Evolutionary conservation across 2,113 vertebrate genomes (phyloP).

Genomic region (Melanocharis versteri): DNA sequence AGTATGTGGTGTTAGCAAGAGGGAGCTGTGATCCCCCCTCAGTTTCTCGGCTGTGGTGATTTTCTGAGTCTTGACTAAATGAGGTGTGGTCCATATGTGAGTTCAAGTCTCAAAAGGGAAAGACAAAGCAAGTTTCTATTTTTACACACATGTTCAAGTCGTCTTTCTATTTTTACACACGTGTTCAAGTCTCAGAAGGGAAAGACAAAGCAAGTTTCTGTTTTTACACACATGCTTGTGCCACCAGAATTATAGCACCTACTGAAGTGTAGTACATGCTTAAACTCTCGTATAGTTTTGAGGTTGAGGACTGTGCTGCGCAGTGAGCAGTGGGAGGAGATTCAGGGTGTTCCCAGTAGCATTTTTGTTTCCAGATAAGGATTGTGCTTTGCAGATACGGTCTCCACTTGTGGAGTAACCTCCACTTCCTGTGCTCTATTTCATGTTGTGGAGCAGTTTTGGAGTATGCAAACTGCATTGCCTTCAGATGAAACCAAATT

Average conservation of each 20-base stretch:
- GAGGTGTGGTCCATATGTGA: background rate
- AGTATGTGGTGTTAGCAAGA: background rate
- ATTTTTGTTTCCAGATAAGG: background rate
- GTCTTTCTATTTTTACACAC: too few relatives aligned
- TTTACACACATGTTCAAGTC: background rate
- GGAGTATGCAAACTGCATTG: background rate
- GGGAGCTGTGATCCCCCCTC: background rate
- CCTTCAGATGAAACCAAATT: background rate
- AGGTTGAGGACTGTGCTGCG: background rate
- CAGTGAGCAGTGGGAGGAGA: background rate
- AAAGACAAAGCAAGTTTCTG: background rate
- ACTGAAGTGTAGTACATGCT: background rate
- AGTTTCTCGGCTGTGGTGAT: background rate
- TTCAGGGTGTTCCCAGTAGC: background rate
- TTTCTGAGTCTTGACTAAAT: background rate
- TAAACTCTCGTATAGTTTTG: background rate
- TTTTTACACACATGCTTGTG: background rate
- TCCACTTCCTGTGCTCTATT: background rate
- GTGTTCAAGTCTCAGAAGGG: background rate
- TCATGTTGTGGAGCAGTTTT: background rate
- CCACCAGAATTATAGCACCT: background rate
- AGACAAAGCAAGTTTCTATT: background rate
- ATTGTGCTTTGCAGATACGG: background rate
- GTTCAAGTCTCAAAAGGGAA: background rate
- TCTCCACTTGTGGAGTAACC: background rate